phyloP scores from a whole-genome alignment of 2,113 vertebrate species.

The Anser brachyrhynchus region DNA sequence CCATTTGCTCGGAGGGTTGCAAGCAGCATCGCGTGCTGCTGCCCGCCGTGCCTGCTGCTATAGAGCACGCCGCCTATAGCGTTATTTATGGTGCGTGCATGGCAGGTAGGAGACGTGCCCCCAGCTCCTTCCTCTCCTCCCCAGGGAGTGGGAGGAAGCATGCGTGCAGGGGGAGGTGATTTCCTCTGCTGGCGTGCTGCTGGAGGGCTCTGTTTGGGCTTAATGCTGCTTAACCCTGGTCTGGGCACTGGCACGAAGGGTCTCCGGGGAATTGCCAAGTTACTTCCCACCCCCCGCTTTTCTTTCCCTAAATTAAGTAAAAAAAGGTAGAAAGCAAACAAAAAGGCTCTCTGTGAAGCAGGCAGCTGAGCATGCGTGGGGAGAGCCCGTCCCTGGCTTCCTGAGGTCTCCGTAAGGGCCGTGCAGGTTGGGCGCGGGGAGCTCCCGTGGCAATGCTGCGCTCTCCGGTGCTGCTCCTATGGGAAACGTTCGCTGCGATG shows the following conservation, averaged over 20 bases:
- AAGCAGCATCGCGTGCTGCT: rapidly evolving
- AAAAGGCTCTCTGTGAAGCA: rapidly evolving
- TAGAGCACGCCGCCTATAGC: rapidly evolving
- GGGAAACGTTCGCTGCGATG: constrained; percentile 10
- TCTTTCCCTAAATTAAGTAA: background rate
- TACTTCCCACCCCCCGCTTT: background rate
- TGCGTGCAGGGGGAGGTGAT: background rate
- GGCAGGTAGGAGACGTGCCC: background rate
- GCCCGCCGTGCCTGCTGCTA: background rate
- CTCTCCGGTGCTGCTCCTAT: background rate
- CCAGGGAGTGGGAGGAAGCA: rapidly evolving
- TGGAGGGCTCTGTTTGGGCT: background rate
- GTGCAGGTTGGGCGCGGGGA: background rate
- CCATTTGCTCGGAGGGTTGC: rapidly evolving
- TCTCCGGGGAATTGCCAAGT: background rate
- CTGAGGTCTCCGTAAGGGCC: background rate
- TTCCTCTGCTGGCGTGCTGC: background rate
- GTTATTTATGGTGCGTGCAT: rapidly evolving
- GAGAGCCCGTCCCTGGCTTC: background rate
- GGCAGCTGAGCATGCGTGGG: rapidly evolving
- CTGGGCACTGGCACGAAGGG: background rate
- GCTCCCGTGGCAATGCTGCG: background rate
- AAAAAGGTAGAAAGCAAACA: background rate
- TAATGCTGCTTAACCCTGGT: background rate
- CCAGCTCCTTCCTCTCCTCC: rapidly evolving